Percentiles rank a stretch among this genome's conserved stretches.
Conservation (phyloP, 2,888 invertebrate genomes). For the Rhaphigaster nebulosa region DNA sequence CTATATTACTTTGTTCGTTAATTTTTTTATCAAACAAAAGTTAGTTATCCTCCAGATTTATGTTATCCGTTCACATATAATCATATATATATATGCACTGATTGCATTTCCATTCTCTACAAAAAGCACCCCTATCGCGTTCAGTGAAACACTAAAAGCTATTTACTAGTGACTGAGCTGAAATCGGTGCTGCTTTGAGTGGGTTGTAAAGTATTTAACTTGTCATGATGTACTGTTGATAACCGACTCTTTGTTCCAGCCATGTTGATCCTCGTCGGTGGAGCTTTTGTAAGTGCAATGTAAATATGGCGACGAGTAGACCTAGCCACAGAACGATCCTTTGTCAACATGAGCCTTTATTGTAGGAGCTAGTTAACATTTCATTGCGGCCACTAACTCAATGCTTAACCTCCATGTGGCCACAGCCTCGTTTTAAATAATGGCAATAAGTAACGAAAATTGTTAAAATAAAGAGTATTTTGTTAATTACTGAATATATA, state of each 20-base stretch:
- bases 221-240: neutral
- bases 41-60: too few relatives aligned
- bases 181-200: neutral
- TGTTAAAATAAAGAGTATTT: too few relatives aligned
- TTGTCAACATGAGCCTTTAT: neutral
- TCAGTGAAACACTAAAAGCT: neutral
- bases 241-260: neutral
- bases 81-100: neutral
- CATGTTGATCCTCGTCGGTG: neutral
- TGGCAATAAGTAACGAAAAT: neutral
- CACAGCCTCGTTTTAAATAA: neutral
- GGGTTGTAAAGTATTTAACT: neutral
- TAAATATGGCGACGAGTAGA: neutral
- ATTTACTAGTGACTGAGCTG: neutral
- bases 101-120: neutral
- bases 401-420: neutral
- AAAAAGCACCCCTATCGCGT: neutral
- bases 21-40: too few relatives aligned
- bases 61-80: neutral
- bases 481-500: too few relatives aligned
- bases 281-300: conserved; percentile 5
- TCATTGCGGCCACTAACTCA: neutral
- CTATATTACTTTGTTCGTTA: too few relatives aligned
- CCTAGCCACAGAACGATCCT: neutral
- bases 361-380: conserved; percentile 1